Percentiles rank a stretch among this genome's conserved stretches.
These are phyloP conservation scores for Phalacrocorax carbo DNA, from an alignment of 2,113 vertebrate genomes.

Conservation along the genomic window DNA sequence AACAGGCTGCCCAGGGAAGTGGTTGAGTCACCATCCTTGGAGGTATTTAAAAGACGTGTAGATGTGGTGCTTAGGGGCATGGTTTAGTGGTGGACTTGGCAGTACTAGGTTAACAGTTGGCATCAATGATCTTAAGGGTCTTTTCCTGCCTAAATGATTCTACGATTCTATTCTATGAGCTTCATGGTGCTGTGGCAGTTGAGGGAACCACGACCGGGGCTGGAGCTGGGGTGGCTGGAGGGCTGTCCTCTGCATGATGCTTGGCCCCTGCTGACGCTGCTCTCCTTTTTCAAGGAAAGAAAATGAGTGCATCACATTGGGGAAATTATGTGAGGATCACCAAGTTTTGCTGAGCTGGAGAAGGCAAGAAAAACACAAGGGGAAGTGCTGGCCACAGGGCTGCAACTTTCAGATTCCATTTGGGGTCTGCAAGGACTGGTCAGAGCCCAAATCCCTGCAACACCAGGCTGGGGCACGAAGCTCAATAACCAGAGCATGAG, in stretches of 20 bases:
- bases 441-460: background rate
- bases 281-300: background rate
- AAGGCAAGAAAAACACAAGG: background rate
- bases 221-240: background rate
- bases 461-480: accelerated
- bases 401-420: background rate
- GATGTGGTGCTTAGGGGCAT: too few species aligned
- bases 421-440: background rate
- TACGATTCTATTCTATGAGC: background rate
- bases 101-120: too few species aligned
- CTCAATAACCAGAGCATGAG: background rate
- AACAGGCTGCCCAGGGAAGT: background rate
- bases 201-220: accelerated
- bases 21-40: too few species aligned
- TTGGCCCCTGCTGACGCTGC: background rate
- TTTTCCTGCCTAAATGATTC: background rate
- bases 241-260: background rate
- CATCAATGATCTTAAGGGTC: background rate
- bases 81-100: too few species aligned
- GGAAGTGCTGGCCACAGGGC: background rate
- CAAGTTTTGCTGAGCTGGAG: background rate
- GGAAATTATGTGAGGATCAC: background rate
- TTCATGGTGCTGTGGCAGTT: background rate
- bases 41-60: too few species aligned
- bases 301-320: background rate